Evolutionary conservation across 2,888 invertebrate genomes (phyloP).

Genomic region (Baronia brevicornis): DNA sequence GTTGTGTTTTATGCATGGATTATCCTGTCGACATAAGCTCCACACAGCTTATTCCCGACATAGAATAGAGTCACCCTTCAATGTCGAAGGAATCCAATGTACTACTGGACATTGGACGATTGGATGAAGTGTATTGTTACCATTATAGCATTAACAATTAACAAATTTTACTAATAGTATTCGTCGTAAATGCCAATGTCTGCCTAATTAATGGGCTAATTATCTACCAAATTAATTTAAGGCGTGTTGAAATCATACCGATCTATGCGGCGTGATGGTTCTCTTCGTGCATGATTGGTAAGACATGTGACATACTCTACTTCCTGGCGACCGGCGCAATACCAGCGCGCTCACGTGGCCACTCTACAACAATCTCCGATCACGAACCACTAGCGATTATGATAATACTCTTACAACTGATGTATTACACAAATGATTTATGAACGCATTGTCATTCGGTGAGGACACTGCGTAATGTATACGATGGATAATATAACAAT

Average conservation of each 20-base stretch:
- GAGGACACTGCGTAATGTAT: slow-evolving; percentile 46
- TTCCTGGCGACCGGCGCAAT: slow-evolving; percentile 23
- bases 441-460: slow-evolving; percentile 43
- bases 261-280: slow-evolving; percentile 27
- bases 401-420: slow-evolving; percentile 43
- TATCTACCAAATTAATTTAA: slow-evolving; percentile 25
- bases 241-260: slow-evolving; percentile 21
- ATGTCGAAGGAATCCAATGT: too few species aligned
- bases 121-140: too few species aligned
- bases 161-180: too few species aligned
- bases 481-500: too few species aligned
- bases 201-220: too few species aligned
- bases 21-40: slow-evolving; percentile 24
- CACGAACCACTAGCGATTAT: slow-evolving; percentile 46
- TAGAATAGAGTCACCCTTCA: too few species aligned
- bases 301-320: slow-evolving; percentile 59
- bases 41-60: too few species aligned
- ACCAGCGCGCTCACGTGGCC: slow-evolving; percentile 10
- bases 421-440: slow-evolving; percentile 59
- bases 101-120: too few species aligned
- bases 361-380: slow-evolving; percentile 27
- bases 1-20: slow-evolving; percentile 28
- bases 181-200: too few species aligned
- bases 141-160: too few species aligned
- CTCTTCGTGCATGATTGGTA: slow-evolving; percentile 48